These are phyloP conservation scores for Lordiphosa stackelbergi DNA, from an alignment of 1,140 invertebrate species.

Conservation along the genomic window DNA sequence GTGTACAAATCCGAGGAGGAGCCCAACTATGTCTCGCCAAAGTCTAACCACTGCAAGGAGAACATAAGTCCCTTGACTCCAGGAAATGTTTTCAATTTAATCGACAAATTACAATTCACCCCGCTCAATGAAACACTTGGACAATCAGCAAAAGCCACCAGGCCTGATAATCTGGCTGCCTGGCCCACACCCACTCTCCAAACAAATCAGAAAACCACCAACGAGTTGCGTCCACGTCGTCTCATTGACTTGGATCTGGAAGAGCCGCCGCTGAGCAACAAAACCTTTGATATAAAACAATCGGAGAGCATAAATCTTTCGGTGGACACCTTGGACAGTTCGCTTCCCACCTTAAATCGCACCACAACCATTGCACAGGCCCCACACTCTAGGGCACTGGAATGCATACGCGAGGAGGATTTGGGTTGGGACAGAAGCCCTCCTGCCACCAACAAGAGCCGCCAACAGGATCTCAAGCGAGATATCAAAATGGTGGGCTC, in stretches of 20 bases:
- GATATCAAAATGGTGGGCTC: conserved; percentile 68
- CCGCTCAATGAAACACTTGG: conserved; percentile 32
- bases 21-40: conserved; percentile 18
- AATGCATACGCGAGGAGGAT: conserved; percentile 67
- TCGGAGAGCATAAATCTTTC: conserved; percentile 45
- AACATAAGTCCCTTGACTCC: conserved; percentile 64
- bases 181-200: conserved; percentile 61
- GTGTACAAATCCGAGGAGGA: too few relatives aligned
- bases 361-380: conserved; percentile 58
- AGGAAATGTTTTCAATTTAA: conserved; percentile 51
- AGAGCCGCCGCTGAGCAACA: conserved; percentile 39
- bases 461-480: conserved; percentile 40
- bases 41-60: conserved; percentile 48
- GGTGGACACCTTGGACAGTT: conserved; percentile 37
- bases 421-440: conserved; percentile 15
- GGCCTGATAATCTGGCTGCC: conserved; percentile 56
- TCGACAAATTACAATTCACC: conserved; percentile 72
- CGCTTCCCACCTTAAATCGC: conserved; percentile 40
- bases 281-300: conserved; percentile 63
- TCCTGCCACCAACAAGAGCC: background rate
- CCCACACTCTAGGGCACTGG: conserved; percentile 41
- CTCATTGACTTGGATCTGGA: conserved; percentile 32
- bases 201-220: background rate
- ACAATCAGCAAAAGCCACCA: background rate
- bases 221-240: conserved; percentile 47